Percentiles rank a stretch among this genome's conserved stretches.
Conservation (phyloP, 2,888 invertebrate species). For the Microplitis deprimator region DNA sequence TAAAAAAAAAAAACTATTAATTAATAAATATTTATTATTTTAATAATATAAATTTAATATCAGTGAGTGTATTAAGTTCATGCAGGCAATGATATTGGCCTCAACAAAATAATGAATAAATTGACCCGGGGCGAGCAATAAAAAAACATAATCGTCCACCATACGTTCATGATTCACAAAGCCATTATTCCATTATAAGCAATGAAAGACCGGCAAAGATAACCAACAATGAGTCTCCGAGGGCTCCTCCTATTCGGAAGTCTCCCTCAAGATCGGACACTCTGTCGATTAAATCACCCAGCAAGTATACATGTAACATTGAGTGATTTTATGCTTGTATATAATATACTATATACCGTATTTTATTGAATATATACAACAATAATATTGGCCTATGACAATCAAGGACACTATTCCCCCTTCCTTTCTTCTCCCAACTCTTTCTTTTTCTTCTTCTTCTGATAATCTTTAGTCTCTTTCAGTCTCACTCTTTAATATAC, state of each 20-base stretch:
- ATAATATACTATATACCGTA: background rate
- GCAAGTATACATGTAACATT: slow-evolving; percentile 18
- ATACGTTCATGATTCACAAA: slow-evolving; percentile 66
- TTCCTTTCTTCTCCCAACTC: background rate
- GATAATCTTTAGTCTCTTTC: background rate
- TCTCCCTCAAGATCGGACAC: slow-evolving; percentile 28
- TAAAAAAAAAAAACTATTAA: background rate
- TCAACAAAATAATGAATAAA: slow-evolving; percentile 69
- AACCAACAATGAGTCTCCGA: slow-evolving; percentile 32
- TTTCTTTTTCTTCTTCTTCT: slow-evolving; percentile 2
- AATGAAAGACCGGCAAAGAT: slow-evolving; percentile 55
- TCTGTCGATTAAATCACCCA: slow-evolving; percentile 10
- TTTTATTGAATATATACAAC: slow-evolving; percentile 2
- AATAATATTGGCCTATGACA: background rate
- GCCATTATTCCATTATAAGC: slow-evolving; percentile 67
- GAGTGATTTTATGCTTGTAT: background rate
- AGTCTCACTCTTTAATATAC: background rate
- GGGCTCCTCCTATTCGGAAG: slow-evolving; percentile 34
- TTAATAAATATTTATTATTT: background rate
- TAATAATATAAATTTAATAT: slow-evolving; percentile 4
- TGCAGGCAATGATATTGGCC: slow-evolving; percentile 63
- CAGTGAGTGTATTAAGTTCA: background rate
- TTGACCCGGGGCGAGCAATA: slow-evolving; percentile 63
- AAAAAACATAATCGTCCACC: slow-evolving; percentile 66
- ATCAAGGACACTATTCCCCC: slow-evolving; percentile 6